These are phyloP conservation scores for Gambusia holbrooki DNA, from an alignment of 2,113 vertebrate genomes.

Conservation along the genomic window DNA sequence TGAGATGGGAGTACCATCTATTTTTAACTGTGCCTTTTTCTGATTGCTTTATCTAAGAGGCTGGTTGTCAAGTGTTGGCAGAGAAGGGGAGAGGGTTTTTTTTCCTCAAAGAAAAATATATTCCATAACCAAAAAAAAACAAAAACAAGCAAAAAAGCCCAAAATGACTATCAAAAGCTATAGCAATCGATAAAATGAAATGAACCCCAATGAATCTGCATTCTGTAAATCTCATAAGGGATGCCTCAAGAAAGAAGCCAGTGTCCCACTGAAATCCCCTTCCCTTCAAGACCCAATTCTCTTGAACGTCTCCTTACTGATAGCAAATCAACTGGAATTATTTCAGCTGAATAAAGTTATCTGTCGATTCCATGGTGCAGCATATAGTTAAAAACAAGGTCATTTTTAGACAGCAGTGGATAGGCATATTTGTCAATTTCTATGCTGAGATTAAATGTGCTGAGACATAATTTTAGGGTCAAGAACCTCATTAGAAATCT, in stretches of 20 bases:
- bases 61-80: neutral
- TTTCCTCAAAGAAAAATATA: neutral
- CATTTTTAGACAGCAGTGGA: neutral
- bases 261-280: neutral
- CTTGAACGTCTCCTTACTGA: neutral
- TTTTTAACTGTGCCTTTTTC: neutral
- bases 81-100: neutral
- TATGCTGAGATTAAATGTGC: neutral
- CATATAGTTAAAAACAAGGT: neutral
- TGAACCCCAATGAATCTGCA: neutral
- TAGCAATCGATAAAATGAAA: neutral
- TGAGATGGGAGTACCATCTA: neutral
- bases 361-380: neutral
- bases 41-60: neutral
- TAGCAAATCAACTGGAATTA: neutral
- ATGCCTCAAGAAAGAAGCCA: neutral
- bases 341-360: neutral
- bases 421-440: neutral
- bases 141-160: too few relatives aligned
- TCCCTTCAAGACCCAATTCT: neutral
- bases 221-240: neutral
- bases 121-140: neutral
- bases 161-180: too few relatives aligned
- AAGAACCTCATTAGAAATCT: neutral
- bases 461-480: neutral